Evolutionary conservation across 2,113 vertebrate genomes (phyloP), one percentile per base, ranked within the genome.

Genomic region (Pandion haliaetus): DNA sequence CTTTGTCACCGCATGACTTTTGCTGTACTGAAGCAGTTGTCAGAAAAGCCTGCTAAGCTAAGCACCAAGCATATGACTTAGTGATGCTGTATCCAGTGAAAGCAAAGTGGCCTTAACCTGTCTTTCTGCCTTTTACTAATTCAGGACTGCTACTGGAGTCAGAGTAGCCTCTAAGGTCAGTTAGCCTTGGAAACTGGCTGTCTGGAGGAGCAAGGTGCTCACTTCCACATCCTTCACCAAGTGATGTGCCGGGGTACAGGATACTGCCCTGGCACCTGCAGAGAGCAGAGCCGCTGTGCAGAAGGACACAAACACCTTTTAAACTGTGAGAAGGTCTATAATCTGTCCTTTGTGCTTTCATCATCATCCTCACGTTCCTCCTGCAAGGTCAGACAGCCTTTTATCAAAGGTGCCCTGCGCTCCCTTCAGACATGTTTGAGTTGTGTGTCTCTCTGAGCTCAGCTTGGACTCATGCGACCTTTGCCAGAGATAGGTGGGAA

Each of bases 21-120:
- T 76, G 50, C 78, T 77, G 26, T 66, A 20, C 54, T 76, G 88
- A 91, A 87, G 49, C 54, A 44, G 42, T 93, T 0, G 0, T 79
- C 86, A 83, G 81, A 87, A 90, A 96, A 88, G 74, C 45, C 89
- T 93, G 58, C 81, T 91, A 93, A 92, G 45, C 88, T 73, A 70
- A 87, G 87, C 32, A 66, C 40, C 29, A 28, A 42, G 49, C 74
- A 87, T 4, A 8, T 61, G 81, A 91, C 87, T 90, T 82, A 76
- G 58, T 50, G 66, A 72, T 70, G 50, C 25, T 79, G 17, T 50
- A 70, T 67, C 71, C 58, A 29, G 84, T 47, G 70, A 38, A 82
- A 91, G 24, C 24, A 65, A 91, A 84, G 14, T 21, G 32, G 24
- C 15, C 83, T 76, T 86, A 47, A 61, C 38, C 14, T 5, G 3